Evolutionary conservation across 2,888 invertebrate species (phyloP).

Genomic region (Minunthozetes semirufus): DNA sequence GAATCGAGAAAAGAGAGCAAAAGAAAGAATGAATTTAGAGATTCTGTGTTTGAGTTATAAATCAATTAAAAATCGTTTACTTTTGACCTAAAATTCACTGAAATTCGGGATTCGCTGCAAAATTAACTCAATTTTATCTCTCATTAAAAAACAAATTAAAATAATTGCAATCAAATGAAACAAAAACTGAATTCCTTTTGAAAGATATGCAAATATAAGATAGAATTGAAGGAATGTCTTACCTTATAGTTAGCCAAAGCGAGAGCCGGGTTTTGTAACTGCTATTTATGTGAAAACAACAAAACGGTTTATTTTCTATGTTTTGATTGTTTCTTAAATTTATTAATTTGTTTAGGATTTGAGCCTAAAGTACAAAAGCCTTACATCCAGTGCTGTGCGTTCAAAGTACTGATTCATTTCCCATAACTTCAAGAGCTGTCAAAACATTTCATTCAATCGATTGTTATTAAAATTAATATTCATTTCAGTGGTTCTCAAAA

Average conservation of each 20-base stretch:
- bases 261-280: conserved; percentile 50
- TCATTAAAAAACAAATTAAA: background rate
- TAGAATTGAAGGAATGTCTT: conserved; percentile 37
- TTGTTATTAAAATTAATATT: background rate
- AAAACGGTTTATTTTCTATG: conserved; percentile 5
- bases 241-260: conserved; percentile 49
- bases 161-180: background rate
- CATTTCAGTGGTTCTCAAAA: conserved; percentile 8
- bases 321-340: background rate
- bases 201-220: background rate
- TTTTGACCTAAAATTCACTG: conserved; percentile 29
- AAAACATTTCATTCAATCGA: conserved; percentile 29
- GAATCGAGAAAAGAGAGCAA: conserved; percentile 4
- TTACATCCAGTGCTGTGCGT: conserved; percentile 54
- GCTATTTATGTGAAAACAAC: conserved; percentile 44
- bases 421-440: conserved; percentile 78
- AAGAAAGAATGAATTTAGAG: conserved; percentile 9
- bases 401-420: conserved; percentile 69
- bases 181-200: background rate
- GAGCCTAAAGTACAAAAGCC: conserved; percentile 37
- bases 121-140: conserved; percentile 28
- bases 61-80: conserved; percentile 21
- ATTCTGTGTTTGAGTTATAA: conserved; percentile 1
- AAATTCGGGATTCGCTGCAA: conserved; percentile 14
- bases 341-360: conserved; percentile 25